Conservation (phyloP, 2,888 invertebrate genomes). For the Actias luna region DNA sequence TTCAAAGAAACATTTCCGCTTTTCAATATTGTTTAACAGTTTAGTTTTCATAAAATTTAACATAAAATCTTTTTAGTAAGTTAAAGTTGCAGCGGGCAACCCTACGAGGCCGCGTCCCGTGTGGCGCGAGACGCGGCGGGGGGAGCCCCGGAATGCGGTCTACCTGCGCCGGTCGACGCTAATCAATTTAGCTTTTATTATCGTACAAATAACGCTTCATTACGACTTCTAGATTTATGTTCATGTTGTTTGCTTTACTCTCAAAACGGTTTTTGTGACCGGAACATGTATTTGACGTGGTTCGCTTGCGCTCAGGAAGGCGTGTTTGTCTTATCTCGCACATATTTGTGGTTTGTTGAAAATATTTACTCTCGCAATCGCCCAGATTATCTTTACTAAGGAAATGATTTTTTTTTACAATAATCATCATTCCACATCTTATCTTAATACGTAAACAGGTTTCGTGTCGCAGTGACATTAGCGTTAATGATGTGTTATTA, state of each 20-base stretch:
- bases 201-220: slow-evolving; percentile 77
- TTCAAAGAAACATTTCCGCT: too few species aligned
- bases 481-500: background rate
- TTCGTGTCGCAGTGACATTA: background rate
- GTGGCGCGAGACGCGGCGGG: slow-evolving; percentile 31
- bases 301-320: slow-evolving; percentile 47
- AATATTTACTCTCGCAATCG: background rate
- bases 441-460: background rate
- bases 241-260: slow-evolving; percentile 59
- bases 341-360: background rate
- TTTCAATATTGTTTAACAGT: too few species aligned
- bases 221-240: slow-evolving; percentile 65
- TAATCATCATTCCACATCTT: background rate
- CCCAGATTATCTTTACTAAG: background rate
- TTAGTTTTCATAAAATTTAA: too few species aligned
- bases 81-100: background rate
- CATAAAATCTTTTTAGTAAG: too few species aligned
- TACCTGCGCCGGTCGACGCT: slow-evolving; percentile 78
- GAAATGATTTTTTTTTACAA: background rate
- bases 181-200: slow-evolving; percentile 81
- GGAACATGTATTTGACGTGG: slow-evolving; percentile 48
- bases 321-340: background rate
- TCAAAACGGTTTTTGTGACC: slow-evolving; percentile 40
- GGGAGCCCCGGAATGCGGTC: slow-evolving; percentile 68
- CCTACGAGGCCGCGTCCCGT: slow-evolving; percentile 18